Conservation (phyloP, 1,140 invertebrate species). For the Brachionus plicatilis region DNA sequence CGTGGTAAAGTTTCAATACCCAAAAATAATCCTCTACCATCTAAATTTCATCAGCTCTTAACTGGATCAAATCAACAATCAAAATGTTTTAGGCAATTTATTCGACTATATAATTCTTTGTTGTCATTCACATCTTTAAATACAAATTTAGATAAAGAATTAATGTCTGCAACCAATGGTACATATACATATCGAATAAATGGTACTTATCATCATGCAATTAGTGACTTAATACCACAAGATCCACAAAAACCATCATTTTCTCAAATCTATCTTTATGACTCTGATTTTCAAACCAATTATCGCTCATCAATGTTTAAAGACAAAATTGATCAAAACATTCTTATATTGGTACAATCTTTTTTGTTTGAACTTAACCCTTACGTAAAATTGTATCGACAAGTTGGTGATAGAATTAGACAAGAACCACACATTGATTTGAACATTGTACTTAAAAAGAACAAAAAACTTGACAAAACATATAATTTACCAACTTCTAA, state of each 20-base stretch:
- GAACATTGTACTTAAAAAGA: neutral
- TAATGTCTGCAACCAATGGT: neutral
- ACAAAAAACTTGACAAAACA: conserved; percentile 42
- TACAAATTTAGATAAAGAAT: neutral
- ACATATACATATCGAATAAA: conserved; percentile 26
- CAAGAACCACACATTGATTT: neutral
- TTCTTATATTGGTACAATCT: neutral
- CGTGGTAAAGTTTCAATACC: neutral
- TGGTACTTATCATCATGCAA: neutral
- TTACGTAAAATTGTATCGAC: neutral
- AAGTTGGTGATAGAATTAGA: neutral
- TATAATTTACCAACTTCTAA: conserved; percentile 50
- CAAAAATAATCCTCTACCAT: neutral
- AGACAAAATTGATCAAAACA: neutral
- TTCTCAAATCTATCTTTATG: conserved; percentile 8
- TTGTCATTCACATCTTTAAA: conserved; percentile 1
- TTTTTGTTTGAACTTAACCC: neutral
- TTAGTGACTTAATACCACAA: neutral
- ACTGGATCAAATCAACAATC: neutral
- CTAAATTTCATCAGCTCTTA: neutral
- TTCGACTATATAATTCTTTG: neutral
- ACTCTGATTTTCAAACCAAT: neutral
- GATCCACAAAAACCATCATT: neutral
- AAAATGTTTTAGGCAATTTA: neutral
- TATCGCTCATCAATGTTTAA: neutral